Conservation (phyloP, 2,113 vertebrate species). For the Hippocampus guttulatus region DNA sequence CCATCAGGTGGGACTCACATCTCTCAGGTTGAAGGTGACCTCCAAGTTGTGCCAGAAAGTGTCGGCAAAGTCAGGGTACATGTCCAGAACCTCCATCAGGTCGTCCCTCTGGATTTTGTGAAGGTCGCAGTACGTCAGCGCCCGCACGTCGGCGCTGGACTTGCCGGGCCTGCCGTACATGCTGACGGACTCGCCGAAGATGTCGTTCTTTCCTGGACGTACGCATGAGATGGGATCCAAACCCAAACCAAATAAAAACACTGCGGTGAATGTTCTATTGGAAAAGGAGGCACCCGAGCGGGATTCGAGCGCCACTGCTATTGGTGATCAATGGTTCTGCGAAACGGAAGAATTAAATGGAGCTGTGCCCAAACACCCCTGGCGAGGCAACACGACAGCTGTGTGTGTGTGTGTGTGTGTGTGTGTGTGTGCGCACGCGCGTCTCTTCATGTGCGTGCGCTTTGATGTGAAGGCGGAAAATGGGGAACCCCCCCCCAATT, state of each 20-base stretch:
- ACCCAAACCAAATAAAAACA: conserved; percentile 6
- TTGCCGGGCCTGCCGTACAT: conserved; percentile 86
- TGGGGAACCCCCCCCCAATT: too few relatives aligned
- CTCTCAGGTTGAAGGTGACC: conserved; percentile 95
- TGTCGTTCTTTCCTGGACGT: conserved; percentile 73
- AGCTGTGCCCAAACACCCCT: conserved; percentile 63
- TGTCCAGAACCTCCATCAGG: conserved; percentile 92
- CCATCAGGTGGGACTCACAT: conserved; percentile 78
- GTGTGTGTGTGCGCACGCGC: background rate
- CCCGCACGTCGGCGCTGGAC: conserved; percentile 87
- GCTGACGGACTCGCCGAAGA: conserved; percentile 92
- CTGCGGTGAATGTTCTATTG: background rate
- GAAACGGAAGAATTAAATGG: conserved; percentile 55
- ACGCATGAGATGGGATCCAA: background rate
- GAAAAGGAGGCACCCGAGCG: conserved; percentile 31
- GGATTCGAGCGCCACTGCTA: conserved; percentile 32
- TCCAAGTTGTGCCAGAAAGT: conserved; percentile 94
- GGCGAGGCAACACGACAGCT: conserved; percentile 22
- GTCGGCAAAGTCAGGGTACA: conserved; percentile 93
- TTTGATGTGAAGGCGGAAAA: conserved; percentile 7
- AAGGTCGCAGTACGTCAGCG: conserved; percentile 94
- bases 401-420: conserved; percentile 12
- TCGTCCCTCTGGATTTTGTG: conserved; percentile 95
- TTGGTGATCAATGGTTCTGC: conserved; percentile 60
- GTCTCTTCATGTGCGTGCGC: too few relatives aligned